Evolutionary conservation across 1,140 invertebrate species (phyloP), one percentile per base, ranked within the genome.

Genomic region (Zaprionus lachaisei): DNA sequence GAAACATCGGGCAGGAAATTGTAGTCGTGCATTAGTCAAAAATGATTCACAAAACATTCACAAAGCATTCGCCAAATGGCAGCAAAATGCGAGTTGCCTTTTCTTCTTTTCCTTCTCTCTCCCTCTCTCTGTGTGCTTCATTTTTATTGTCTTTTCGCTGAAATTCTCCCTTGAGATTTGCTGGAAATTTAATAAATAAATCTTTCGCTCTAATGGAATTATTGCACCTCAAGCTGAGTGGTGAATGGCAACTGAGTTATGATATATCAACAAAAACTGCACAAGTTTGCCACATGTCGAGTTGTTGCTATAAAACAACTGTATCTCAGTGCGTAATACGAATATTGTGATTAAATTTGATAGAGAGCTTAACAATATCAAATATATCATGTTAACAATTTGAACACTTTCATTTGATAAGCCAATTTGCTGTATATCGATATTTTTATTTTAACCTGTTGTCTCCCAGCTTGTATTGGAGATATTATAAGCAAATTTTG

Each of bases 31-130:
- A 63, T 64, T 64, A 54, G 49, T 64, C 62, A 24, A 64, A 64
- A 38, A 54, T 64, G 62, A 64, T 66, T 66, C 63, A 66, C 54
- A 66, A 56, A 44, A 62, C 15, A 47, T 62, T 31, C 60, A 51
- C 47, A 49, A 49, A 49, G n/a, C 47, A 49, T 49, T 49, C 47
- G 47, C 47, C 47, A 51, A 51, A 20, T 51, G 47, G 47, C 47
- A 51, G n/a, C 41, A 47, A 47, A 51, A 51, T 51, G 47, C 20
- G 20, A 5, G 12, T 22, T 12, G 17, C 17, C 20, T 22, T 20
- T 20, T n/a, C 38, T 22, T 0, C 22, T 22, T 14, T 11, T 51
- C 11, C n/a, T 12, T 12, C 47, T 51, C 11, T 24, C 20, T 22
- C 11, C 14, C 4, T 51, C 9, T 6, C n/a, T 49, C n/a, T 20